Percentiles rank a stretch among this genome's conserved stretches.
phyloP scores from a whole-genome alignment of 1,140 invertebrate genomes.

The Doryteuthis pealeii region DNA sequence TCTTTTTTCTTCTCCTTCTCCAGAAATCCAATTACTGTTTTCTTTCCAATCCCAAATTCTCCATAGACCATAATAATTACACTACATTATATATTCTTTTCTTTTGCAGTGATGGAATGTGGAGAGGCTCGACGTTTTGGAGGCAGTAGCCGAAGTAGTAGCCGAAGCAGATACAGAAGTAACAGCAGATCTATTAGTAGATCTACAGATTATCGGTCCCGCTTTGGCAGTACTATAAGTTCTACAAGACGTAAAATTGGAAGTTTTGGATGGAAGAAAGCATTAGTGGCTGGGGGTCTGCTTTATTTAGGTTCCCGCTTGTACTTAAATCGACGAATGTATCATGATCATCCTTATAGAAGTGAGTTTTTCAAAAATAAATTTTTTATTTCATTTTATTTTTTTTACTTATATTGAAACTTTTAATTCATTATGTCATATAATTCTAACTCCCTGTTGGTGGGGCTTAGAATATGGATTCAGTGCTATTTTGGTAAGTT shows the following conservation, averaged over 20 bases:
- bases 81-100: too few species aligned
- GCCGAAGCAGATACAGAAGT: not conserved
- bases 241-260: not conserved
- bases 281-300: not conserved
- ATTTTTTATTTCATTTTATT: not conserved
- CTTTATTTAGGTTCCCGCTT: not conserved
- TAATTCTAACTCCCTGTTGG: too few species aligned
- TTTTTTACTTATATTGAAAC: not conserved
- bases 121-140: not conserved
- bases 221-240: not conserved
- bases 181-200: not conserved
- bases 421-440: too few species aligned
- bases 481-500: too few species aligned
- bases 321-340: not conserved
- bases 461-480: too few species aligned
- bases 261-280: not conserved
- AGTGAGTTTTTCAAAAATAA: slow-evolving; percentile 7
- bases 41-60: too few species aligned
- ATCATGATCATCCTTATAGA: not conserved
- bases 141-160: not conserved
- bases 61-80: too few species aligned
- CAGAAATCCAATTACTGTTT: too few species aligned
- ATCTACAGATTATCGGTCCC: not conserved
- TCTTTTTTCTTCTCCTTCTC: too few species aligned
- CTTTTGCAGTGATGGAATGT: not conserved